A percentile compares a stretch with the other conserved stretches of the same genome.
phyloP scores from a whole-genome alignment of 2,797 vertebrate species.

The Adrianichthys oophorus region DNA sequence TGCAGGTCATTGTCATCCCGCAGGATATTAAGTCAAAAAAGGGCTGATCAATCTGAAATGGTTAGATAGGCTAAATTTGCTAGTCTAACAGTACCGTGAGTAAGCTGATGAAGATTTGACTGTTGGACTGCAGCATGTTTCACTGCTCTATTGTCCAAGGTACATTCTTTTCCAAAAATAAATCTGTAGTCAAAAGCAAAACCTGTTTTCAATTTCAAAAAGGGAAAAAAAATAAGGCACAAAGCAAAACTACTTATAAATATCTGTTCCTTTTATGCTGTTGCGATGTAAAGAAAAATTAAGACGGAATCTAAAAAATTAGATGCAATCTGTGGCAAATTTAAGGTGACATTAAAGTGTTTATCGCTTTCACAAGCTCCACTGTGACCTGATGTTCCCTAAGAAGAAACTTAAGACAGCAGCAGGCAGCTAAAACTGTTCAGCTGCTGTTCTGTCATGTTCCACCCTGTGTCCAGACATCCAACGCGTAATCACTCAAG shows the following conservation, averaged over 20 bases:
- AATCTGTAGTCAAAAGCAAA: too few species aligned
- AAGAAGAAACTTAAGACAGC: constrained; percentile 10
- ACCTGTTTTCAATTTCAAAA: neutral
- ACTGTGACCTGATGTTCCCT: neutral
- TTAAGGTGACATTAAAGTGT: constrained; percentile 15
- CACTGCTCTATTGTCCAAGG: too few species aligned
- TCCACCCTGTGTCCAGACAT: constrained; percentile 25
- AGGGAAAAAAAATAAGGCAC: neutral
- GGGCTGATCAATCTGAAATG: too few species aligned
- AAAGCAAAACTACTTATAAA: neutral
- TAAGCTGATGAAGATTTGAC: too few species aligned
- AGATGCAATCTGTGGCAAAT: neutral
- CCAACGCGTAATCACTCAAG: constrained; percentile 8
- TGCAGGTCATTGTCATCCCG: too few species aligned
- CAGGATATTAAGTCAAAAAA: too few species aligned
- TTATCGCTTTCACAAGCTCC: neutral
- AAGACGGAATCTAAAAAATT: neutral
- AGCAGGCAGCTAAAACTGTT: constrained; percentile 16
- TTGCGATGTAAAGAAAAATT: neutral
- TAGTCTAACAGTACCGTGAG: too few species aligned
- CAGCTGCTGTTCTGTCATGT: constrained; percentile 36
- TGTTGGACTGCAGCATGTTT: too few species aligned
- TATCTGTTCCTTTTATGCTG: neutral
- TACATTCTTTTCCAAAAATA: too few species aligned
- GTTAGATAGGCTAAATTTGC: too few species aligned